Base-by-base conservation (phyloP, 2,888 invertebrate species). In the Xanthia togata region DNA sequence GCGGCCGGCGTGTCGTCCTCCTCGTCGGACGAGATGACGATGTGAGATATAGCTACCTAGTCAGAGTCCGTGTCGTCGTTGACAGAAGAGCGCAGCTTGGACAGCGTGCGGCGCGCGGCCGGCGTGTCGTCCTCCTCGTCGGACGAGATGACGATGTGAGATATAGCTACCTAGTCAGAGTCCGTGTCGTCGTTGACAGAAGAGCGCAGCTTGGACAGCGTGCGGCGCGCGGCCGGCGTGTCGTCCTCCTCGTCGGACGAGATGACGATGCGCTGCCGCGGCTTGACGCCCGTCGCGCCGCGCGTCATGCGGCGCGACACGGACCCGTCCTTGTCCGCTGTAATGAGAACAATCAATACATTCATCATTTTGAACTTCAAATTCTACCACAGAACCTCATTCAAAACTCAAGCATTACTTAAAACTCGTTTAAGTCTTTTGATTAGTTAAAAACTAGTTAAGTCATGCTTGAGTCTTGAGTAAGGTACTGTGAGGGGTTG, bases 111-210 rank as follows among this genome's bases (percentile, higher is more conserved):
- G 20, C 96, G 89, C 83, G 96, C 94, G 88, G 95, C 95, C 44
- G 96, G 96, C 92, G 96, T 96, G 94, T 94, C 96, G 92, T 96
- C 96, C 93, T 96, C 96, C 92, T 96, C 96, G 93, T 97, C 97
- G 4, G 95, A 96, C 26, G 96, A 96, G n/a, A n/a, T n/a, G n/a
- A n/a, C n/a, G n/a, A n/a, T n/a, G n/a, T n/a, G n/a, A n/a, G n/a
- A 2, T 17, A 57, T 57, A 26, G 55, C 12, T 57, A 60, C 93
- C 93, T 93, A 94, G 89, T 94, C 73, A 0, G 73, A 73, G 59
- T 95, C 95, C 67, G 94, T 92, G 87, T 95, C 93, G 90, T 95
- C 94, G 91, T 95, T 94, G 92, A 96, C 93, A 83, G 94, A 94
- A 86, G 93, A 94, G 84, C 96, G 93, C 90, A 96, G 94, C 91